These are phyloP conservation scores for Aporrectodea caliginosa DNA, from an alignment of 1,140 invertebrate genomes.

Conservation along the genomic window DNA sequence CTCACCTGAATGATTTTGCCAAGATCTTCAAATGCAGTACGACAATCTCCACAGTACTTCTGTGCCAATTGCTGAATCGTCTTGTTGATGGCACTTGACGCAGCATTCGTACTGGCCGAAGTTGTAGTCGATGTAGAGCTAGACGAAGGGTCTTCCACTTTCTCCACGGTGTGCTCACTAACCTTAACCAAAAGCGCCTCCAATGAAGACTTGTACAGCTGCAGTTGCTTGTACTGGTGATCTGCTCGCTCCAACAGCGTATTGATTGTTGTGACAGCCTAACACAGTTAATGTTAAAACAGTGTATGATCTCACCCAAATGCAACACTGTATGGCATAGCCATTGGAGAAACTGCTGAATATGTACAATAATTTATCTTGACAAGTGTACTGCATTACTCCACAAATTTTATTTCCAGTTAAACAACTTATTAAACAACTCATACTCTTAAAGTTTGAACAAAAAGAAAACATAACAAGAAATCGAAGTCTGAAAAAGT, in stretches of 20 bases:
- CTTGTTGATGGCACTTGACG: constrained; percentile 53
- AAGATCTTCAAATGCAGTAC: constrained; percentile 88
- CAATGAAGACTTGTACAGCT: constrained; percentile 75
- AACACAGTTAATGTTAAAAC: too few species aligned
- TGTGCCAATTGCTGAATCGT: constrained; percentile 68
- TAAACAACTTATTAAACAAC: too few species aligned
- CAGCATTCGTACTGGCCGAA: neutral
- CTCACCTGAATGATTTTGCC: constrained; percentile 82
- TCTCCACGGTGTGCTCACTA: constrained; percentile 41
- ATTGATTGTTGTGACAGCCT: constrained; percentile 79
- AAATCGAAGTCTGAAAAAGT: too few species aligned
- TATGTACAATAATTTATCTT: too few species aligned
- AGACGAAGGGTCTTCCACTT: constrained; percentile 7
- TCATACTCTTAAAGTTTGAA: too few species aligned
- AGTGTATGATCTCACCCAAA: too few species aligned
- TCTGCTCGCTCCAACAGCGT: constrained; percentile 88
- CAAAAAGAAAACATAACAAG: too few species aligned
- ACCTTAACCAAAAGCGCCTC: constrained; percentile 68
- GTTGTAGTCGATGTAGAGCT: constrained; percentile 9
- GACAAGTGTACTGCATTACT: too few species aligned
- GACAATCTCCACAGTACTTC: constrained; percentile 91
- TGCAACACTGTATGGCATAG: too few species aligned
- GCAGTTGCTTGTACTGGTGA: constrained; percentile 81
- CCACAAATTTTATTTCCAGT: too few species aligned
- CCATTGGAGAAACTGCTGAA: too few species aligned